Evolutionary conservation across 2,797 vertebrate genomes (phyloP).

Genomic region (Sorex maritimensis): DNA sequence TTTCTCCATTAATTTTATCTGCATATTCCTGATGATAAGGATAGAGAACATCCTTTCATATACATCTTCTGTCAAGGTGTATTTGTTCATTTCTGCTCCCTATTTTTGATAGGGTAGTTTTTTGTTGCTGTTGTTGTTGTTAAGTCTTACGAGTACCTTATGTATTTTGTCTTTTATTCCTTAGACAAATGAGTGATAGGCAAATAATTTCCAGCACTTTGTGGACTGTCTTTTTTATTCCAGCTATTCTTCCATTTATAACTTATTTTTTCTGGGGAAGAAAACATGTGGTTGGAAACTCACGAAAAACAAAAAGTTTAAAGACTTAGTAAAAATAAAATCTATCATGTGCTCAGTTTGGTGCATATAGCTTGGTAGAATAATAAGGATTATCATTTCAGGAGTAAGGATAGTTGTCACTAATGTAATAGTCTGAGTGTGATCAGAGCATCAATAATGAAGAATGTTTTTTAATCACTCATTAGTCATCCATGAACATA

Average conservation of each 20-base stretch:
- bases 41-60: too few relatives aligned
- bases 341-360: neutral
- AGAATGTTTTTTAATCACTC: neutral
- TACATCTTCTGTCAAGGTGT: too few relatives aligned
- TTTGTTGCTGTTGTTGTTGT: neutral
- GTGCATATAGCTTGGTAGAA: too few relatives aligned
- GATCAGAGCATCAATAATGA: neutral
- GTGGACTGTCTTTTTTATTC: too few relatives aligned
- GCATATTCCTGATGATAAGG: too few relatives aligned
- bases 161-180: too few relatives aligned
- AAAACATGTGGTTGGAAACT: neutral
- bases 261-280: slow-evolving; percentile 16
- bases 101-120: slow-evolving; percentile 21
- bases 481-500: neutral
- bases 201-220: too few relatives aligned
- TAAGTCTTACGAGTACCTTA: too few relatives aligned
- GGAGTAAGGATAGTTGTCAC: neutral
- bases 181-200: too few relatives aligned
- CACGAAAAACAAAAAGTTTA: neutral
- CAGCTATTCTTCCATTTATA: neutral
- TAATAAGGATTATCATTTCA: slow-evolving; percentile 44
- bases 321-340: slow-evolving; percentile 29
- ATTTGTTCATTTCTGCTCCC: too few relatives aligned
- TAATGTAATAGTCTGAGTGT: neutral
- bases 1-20: too few relatives aligned